Evolutionary conservation across 92 coral and sea anemone genomes (phyloP).

Genomic region (Virgularia gustaviana): DNA sequence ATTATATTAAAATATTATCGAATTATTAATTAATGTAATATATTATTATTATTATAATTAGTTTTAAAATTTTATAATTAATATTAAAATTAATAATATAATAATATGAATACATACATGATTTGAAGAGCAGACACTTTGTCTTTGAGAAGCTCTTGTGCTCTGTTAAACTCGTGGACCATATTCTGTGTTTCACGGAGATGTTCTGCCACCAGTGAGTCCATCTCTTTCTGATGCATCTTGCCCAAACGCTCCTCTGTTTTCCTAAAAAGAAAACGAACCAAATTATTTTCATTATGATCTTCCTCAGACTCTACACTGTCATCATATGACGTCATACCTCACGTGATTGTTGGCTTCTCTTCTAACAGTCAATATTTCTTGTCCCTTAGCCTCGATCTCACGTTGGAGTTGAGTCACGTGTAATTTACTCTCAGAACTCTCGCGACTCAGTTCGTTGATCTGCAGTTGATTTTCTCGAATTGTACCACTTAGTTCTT

Average conservation of each 20-base stretch:
- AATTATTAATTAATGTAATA: neutral
- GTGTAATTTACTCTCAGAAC: slow-evolving; percentile 50
- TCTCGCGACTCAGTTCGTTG: slow-evolving; percentile 73
- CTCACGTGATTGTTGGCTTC: slow-evolving; percentile 84
- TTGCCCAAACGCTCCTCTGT: slow-evolving; percentile 83
- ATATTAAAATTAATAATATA: neutral
- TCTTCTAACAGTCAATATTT: slow-evolving; percentile 75
- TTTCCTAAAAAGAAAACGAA: slow-evolving; percentile 50
- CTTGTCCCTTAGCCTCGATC: slow-evolving; percentile 79
- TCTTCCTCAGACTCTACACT: too few species aligned
- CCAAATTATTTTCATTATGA: too few species aligned
- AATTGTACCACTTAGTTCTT: slow-evolving; percentile 66
- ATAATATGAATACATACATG: slow-evolving; percentile 85
- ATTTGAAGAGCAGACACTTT: slow-evolving; percentile 92
- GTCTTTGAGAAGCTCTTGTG: slow-evolving; percentile 83
- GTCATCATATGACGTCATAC: slow-evolving; percentile 20
- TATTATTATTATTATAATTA: neutral
- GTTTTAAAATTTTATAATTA: neutral
- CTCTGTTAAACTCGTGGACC: slow-evolving; percentile 82
- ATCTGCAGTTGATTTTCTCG: slow-evolving; percentile 67
- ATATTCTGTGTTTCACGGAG: slow-evolving; percentile 77
- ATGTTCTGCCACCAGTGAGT: slow-evolving; percentile 69
- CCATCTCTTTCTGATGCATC: slow-evolving; percentile 81
- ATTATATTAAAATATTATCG: too few species aligned
- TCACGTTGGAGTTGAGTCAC: slow-evolving; percentile 66